Evolutionary conservation across 2,113 vertebrate genomes (phyloP).

Genomic region (Sinocyclocheilus maitianheensis): DNA sequence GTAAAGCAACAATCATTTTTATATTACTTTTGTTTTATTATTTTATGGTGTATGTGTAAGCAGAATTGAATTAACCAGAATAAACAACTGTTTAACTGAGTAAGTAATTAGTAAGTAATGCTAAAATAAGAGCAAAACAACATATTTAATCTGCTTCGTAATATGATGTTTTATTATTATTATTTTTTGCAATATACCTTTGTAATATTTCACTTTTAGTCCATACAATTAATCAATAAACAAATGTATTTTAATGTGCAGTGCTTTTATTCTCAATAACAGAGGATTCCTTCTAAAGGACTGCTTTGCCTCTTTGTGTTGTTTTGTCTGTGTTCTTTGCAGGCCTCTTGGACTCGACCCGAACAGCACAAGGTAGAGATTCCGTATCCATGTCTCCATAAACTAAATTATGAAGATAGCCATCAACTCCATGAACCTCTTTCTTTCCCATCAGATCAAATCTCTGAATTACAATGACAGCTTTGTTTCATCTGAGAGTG

Average conservation of each 20-base stretch:
- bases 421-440: background rate
- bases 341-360: conserved; percentile 99
- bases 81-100: background rate
- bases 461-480: background rate
- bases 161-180: background rate
- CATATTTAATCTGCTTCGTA: background rate
- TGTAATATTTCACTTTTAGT: conserved; percentile 11
- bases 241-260: conserved; percentile 27
- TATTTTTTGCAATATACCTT: background rate
- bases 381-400: conserved; percentile 59
- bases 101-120: background rate
- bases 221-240: conserved; percentile 46
- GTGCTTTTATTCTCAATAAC: conserved; percentile 34
- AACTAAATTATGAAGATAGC: conserved; percentile 19
- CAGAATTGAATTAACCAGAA: background rate
- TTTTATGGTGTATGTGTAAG: background rate
- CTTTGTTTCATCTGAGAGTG: background rate
- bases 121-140: background rate
- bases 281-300: conserved; percentile 72
- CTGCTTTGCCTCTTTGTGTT: conserved; percentile 75
- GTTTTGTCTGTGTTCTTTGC: conserved; percentile 94
- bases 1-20: no score
- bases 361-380: conserved; percentile 98
- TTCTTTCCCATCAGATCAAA: background rate
- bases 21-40: background rate